Evolutionary conservation across 2,797 vertebrate species (phyloP), one percentile per base, ranked within the genome.

Genomic region (Catostomus latipinnis): DNA sequence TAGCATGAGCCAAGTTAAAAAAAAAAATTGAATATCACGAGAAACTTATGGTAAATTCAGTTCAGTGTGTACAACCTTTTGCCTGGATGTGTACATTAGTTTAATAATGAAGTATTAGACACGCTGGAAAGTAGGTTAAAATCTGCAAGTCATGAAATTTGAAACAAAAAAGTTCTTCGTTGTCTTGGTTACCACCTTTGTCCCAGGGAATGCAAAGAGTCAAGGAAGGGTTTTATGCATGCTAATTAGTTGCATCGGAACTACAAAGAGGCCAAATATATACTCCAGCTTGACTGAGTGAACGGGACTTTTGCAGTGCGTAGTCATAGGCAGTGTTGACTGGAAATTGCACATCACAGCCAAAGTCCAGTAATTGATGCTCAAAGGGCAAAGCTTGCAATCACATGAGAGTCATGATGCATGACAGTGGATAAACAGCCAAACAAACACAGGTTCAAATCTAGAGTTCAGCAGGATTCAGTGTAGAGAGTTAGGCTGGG

Each of bases 351-450:
- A 91, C 90, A 93, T 91, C 93, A 90, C 88, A 83, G 87, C 88
- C 83, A 90, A 89, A 91, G 86, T 89, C 76, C 88, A 88, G 88
- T 79, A 68, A 93, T 90, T 87, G 87, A 93, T 85, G 91, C 90
- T 93, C 90, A 92, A 92, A 76, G 91, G 87, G 80, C 71, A 84
- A 88, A 83, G 81, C 86, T 89, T 88, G 90, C 88, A 87, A 90
- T 95, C 94, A 93, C 93, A 91, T 94, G 94, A 94, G 87, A 86
- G 92, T 93, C 92, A 93, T 91, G 87, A 87, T 53, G 71, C 71
- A 70, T 13, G 46, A 63, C 81, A 83, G 74, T 74, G 81, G 69
- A 52, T 49, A 78, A 68, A 84, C 78, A 78, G 80, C 62, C 70
- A 67, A 83, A 81, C 79, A 67, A 67, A 67, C 53, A 82, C 67